Evolutionary conservation across 2,797 vertebrate genomes (phyloP), one percentile per base, ranked within the genome.

Genomic region (Hemitrygon akajei): DNA sequence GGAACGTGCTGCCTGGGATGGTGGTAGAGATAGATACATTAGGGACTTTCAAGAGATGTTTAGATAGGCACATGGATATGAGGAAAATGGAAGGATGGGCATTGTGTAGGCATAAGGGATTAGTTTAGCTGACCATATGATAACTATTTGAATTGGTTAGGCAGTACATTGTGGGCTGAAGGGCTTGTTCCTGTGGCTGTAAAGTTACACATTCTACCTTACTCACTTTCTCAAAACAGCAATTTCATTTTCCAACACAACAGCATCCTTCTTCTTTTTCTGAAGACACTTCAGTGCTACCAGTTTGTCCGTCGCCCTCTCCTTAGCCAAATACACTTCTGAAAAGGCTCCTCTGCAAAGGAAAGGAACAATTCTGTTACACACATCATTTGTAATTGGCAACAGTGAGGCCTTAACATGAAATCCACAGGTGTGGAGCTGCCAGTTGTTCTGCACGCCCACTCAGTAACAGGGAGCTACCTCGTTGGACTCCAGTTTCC

Each of bases 261-360:
- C 98, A n/a, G 98, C 97, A 63, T 47, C 20, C 11, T 98, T 97
- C n/a, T 98, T 98, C 4, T 97, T 96, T 94, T 98, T 99, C 96
- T 98, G 98, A 95, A 99, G 97, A 96, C 98, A 99, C 93, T 99
- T 99, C 94, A 99, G 96, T 47, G 98, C 98, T 2, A 97, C 98
- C 87, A 98, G 96, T n/a, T 98, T 97, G 73, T 98, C 97, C 0
- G 98, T 98, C 93, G 95, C 95, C 94, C 97, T 98, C 91, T 99
- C 98, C 95, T 98, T 97, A 95, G 98, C 98, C 95, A 99, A 97
- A 93, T 97, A 99, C 30, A 99, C 98, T 93, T 99, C 98, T 0
- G 98, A 99, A 94, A 99, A 99, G 0, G 98, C 98, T 0, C 98
- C 98, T 94, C 98, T 99, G 96, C 73, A 77, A 47, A 94, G 69